These are phyloP conservation scores for Drosophila watanabei DNA, from an alignment of 1,140 invertebrate species.

Conservation along the genomic window DNA sequence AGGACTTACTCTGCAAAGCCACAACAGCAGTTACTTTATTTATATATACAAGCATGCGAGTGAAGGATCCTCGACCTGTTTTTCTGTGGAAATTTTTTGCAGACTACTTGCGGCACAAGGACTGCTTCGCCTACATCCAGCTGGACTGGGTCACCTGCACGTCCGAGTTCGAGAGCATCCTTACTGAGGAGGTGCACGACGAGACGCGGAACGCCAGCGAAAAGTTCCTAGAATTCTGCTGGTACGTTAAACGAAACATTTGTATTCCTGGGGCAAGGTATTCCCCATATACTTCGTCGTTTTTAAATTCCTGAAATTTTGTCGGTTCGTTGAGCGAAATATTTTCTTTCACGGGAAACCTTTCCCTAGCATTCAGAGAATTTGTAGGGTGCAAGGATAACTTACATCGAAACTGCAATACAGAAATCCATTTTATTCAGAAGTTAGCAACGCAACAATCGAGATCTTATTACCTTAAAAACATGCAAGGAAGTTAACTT, in stretches of 20 bases:
- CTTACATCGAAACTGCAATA: background rate
- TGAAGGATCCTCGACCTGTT: conserved; percentile 11
- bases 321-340: background rate
- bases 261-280: background rate
- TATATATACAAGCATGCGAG: conserved; percentile 14
- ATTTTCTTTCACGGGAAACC: background rate
- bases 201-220: conserved; percentile 69
- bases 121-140: conserved; percentile 79
- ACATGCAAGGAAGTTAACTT: background rate
- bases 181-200: conserved; percentile 73
- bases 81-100: conserved; percentile 21
- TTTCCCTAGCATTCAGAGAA: background rate
- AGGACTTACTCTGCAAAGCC: conserved; percentile 20
- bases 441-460: background rate
- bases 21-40: conserved; percentile 12
- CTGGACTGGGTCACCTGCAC: conserved; percentile 80
- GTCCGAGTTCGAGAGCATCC: conserved; percentile 72
- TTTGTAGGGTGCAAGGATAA: background rate
- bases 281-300: too few species aligned
- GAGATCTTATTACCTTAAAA: background rate
- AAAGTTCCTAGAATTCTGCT: conserved; percentile 83
- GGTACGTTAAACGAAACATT: conserved; percentile 48
- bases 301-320: background rate
- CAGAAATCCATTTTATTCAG: background rate
- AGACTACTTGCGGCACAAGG: conserved; percentile 83